Evolutionary conservation across 2,888 invertebrate genomes (phyloP).

Genomic region (Cetonia aurata): DNA sequence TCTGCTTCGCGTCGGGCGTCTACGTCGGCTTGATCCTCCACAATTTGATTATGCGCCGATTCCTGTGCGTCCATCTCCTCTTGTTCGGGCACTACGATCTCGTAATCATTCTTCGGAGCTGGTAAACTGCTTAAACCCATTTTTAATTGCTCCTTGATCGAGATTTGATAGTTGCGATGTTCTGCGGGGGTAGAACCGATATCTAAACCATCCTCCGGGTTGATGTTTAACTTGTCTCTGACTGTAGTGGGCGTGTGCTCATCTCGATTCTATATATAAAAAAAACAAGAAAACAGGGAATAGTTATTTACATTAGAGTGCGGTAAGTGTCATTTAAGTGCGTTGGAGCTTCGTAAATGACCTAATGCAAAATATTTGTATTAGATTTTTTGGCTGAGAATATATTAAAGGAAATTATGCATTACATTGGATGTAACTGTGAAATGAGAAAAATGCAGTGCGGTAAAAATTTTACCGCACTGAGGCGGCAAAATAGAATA

Average conservation of each 20-base stretch:
- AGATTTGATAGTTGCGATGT: conserved; percentile 77
- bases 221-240: conserved; percentile 95
- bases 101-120: conserved; percentile 95
- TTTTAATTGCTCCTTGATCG: conserved; percentile 79
- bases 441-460: too few species aligned
- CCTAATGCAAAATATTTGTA: too few species aligned
- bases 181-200: conserved; percentile 79
- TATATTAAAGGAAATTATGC: too few species aligned
- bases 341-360: too few species aligned
- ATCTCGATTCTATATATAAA: conserved; percentile 28
- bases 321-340: too few species aligned
- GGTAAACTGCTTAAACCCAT: conserved; percentile 87
- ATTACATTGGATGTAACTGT: too few species aligned
- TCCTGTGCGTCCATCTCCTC: conserved; percentile 73
- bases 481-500: too few species aligned
- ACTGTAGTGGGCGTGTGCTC: conserved; percentile 79
- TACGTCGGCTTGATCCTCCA: conserved; percentile 90
- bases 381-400: too few species aligned
- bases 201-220: conserved; percentile 85
- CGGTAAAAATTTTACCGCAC: too few species aligned
- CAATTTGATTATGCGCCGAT: conserved; percentile 54
- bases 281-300: not conserved
- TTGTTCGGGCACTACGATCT: conserved; percentile 95
- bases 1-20: conserved; percentile 80
- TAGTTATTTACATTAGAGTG: too few species aligned